Evolutionary conservation across 37 sponge, comb jelly and placozoan genomes (phyloP), one percentile per base, ranked within the genome.

Genomic region (Beroe ovata): DNA sequence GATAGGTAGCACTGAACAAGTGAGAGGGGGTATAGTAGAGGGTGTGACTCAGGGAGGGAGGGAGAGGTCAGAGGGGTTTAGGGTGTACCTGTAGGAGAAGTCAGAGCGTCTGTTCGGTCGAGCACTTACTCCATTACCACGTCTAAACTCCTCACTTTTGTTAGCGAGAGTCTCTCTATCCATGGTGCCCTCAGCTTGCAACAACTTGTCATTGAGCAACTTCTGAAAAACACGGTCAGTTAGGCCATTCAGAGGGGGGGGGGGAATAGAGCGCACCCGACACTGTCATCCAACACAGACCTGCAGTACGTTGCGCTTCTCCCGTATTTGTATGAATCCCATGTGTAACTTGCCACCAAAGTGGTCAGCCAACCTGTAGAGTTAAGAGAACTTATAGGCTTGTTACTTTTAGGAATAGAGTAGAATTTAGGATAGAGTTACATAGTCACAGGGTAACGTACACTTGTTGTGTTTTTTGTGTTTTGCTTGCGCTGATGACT

Each of bases 311-410:
- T 60, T 91, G 25, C 96, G 93, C 91, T 93, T 94, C 20, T 95
- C 95, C 35, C 96, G 72, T n/a, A 99, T 94, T 29, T 93, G 91
- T 32, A 99, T 95, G 90, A 95, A 99, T 8, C 99, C 99, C 64
- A 99, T 91, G 88, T 99, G 99, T 0, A 99, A 93, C 54, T 96
- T 96, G 18, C 99, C 99, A 0, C 99, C 99, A 91, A 99, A 99
- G 91, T 99, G 99, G 72, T 99, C 99, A 1, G 99, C 99, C 42
- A 99, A 90, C 8, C 94, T 92, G 60, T 28, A 71, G 4, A 32
- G 54, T 16, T n/a, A n/a, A n/a, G n/a, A n/a, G n/a, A n/a, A n/a
- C n/a, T n/a, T n/a, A n/a, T n/a, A n/a, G n/a, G n/a, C n/a, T n/a
- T n/a, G n/a, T n/a, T n/a, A n/a, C n/a, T n/a, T n/a, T n/a, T n/a